Evolutionary conservation across 2,888 invertebrate genomes (phyloP).

Genomic region (Bedellia somnulentella): DNA sequence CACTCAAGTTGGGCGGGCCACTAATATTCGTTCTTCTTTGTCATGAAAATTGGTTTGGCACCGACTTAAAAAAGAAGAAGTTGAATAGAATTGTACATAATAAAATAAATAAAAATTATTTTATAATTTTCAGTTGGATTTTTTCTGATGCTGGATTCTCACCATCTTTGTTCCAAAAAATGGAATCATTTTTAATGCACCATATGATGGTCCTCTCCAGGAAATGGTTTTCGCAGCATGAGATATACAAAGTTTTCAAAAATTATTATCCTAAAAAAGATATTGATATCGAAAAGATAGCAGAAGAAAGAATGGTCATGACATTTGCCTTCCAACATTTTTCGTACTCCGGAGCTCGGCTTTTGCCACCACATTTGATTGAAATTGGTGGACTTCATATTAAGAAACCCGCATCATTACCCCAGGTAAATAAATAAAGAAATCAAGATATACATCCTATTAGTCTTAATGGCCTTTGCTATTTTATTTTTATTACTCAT

Average conservation of each 20-base stretch:
- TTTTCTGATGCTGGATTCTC: too few species aligned
- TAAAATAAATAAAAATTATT: too few species aligned
- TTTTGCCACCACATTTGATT: conserved; percentile 54
- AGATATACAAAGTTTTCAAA: conserved; percentile 27
- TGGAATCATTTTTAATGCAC: conserved; percentile 21
- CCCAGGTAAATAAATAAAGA: too few species aligned
- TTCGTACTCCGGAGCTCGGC: conserved; percentile 54
- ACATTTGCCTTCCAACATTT: conserved; percentile 64
- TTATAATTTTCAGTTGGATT: too few species aligned
- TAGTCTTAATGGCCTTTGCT: neutral
- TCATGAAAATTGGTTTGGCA: too few species aligned
- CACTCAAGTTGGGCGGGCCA: too few species aligned
- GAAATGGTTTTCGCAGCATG: conserved; percentile 23
- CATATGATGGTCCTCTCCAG: conserved; percentile 16
- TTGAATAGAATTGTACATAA: too few species aligned
- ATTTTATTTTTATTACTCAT: conserved; percentile 15
- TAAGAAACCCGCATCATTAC: conserved; percentile 19
- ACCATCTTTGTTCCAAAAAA: too few species aligned
- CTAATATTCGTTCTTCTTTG: too few species aligned
- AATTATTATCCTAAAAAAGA: conserved; percentile 35
- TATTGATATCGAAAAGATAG: conserved; percentile 44
- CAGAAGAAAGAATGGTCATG: conserved; percentile 45
- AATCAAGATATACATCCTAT: conserved; percentile 5
- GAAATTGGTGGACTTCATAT: conserved; percentile 64
- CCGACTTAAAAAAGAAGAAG: too few species aligned